Evolutionary conservation across 2,888 invertebrate genomes (phyloP).

Genomic region (Pammene fasciana): DNA sequence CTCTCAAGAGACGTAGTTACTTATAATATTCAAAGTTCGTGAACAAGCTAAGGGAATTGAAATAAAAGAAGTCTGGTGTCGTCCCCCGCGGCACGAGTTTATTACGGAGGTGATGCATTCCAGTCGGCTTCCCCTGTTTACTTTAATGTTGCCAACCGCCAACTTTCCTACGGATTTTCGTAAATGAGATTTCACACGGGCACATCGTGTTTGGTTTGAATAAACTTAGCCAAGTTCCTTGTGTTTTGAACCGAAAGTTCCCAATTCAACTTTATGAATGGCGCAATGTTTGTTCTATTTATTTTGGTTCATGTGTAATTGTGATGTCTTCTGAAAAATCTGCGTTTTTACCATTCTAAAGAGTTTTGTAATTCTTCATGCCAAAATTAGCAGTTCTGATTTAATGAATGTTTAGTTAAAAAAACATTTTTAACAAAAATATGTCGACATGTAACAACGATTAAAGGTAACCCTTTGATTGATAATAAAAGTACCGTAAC

Average conservation of each 20-base stretch:
- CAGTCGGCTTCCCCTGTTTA: constrained; percentile 57
- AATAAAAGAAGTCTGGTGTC: constrained; percentile 65
- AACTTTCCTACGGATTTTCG: constrained; percentile 56
- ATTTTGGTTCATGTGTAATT: constrained; percentile 19
- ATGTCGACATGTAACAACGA: too few relatives aligned
- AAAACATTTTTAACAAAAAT: too few relatives aligned
- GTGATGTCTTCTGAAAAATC: not conserved
- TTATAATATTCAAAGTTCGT: constrained; percentile 64
- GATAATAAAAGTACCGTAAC: too few relatives aligned
- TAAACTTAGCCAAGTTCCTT: constrained; percentile 54
- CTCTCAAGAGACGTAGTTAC: constrained; percentile 54
- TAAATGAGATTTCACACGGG: constrained; percentile 64
- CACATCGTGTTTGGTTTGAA: constrained; percentile 58
- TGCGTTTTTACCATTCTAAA: not conserved
- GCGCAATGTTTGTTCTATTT: constrained; percentile 31
- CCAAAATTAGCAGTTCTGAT: too few relatives aligned
- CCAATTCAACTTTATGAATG: constrained; percentile 51
- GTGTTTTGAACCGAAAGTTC: constrained; percentile 50
- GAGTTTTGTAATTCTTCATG: not conserved
- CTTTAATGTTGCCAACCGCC: constrained; percentile 57
- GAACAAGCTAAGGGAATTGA: constrained; percentile 66
- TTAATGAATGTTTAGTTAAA: too few relatives aligned
- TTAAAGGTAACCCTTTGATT: too few relatives aligned
- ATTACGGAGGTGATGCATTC: constrained; percentile 66
- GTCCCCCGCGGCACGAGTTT: constrained; percentile 57